Evolutionary conservation across 1,140 invertebrate species (phyloP).

Genomic region (Anthonomus grandis): DNA sequence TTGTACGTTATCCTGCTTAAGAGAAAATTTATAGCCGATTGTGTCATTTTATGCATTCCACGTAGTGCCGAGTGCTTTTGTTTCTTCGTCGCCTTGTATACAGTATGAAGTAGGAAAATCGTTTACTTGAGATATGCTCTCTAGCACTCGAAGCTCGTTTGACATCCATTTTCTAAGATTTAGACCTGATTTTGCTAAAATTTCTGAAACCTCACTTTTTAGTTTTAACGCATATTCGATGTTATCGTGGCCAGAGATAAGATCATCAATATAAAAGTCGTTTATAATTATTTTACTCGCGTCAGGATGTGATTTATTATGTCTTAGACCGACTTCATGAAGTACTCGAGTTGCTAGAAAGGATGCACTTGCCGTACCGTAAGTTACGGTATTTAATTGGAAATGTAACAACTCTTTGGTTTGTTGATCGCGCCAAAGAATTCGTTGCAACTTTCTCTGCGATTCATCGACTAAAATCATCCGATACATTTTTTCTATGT

Average conservation of each 20-base stretch:
- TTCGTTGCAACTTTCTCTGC: conserved; percentile 43
- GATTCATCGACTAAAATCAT: conserved; percentile 39
- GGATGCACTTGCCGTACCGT: conserved; percentile 37
- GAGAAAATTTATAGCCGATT: not conserved
- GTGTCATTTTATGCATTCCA: not conserved
- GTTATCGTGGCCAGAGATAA: conserved; percentile 27
- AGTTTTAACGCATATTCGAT: conserved; percentile 8
- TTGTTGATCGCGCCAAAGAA: conserved; percentile 42
- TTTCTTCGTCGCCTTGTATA: not conserved
- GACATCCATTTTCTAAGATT: too few species aligned
- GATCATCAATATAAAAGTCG: conserved; percentile 44
- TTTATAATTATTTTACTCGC: conserved; percentile 21
- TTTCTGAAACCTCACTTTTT: conserved; percentile 22
- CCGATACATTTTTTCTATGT: conserved; percentile 49
- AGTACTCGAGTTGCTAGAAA: conserved; percentile 36
- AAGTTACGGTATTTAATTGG: too few species aligned
- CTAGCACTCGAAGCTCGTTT: not conserved
- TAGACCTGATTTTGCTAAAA: conserved; percentile 33
- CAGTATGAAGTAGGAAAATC: not conserved
- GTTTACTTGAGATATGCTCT: not conserved
- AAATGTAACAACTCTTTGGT: conserved; percentile 24
- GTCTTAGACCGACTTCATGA: conserved; percentile 11
- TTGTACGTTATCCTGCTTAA: not conserved
- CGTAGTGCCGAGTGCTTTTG: not conserved
- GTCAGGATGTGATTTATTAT: conserved; percentile 7